phyloP scores from a whole-genome alignment of 1,140 invertebrate species.

The Geopemphigus sp. region DNA sequence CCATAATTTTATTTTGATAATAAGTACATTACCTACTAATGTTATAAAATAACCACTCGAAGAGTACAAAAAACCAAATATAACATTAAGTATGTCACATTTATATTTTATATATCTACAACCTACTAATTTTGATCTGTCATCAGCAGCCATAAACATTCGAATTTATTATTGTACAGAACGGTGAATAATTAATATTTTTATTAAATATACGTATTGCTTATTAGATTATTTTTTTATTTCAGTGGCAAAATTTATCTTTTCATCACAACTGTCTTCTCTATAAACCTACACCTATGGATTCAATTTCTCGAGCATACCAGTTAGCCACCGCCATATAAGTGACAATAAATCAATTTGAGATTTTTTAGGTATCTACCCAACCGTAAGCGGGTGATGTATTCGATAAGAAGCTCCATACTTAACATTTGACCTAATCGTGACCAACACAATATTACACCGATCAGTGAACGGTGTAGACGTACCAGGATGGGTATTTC shows the following conservation, averaged over 20 bases:
- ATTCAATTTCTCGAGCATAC: constrained; percentile 18
- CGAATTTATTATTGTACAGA: no score
- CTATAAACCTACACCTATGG: no score
- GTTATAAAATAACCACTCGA: not conserved
- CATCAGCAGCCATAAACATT: not conserved
- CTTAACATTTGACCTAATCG: constrained; percentile 49
- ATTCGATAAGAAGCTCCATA: constrained; percentile 47
- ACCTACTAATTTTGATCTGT: constrained; percentile 12
- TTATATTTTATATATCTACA: not conserved
- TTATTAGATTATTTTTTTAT: not conserved
- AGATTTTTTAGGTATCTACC: constrained; percentile 11
- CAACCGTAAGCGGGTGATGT: constrained; percentile 19
- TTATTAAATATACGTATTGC: no score
- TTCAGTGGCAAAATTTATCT: constrained; percentile 9
- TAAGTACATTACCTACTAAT: not conserved
- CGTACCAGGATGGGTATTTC: not conserved
- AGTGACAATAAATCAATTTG: constrained; percentile 45
- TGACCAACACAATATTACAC: constrained; percentile 48
- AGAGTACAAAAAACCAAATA: not conserved
- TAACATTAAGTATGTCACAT: not conserved
- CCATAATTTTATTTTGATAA: not conserved
- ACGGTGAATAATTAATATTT: no score
- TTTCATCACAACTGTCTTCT: not conserved
- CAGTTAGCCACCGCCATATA: not conserved
- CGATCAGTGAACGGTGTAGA: not conserved